A percentile compares a stretch with the other conserved stretches of the same genome.
These are phyloP conservation scores for Lutjanus erythropterus DNA, from an alignment of 2,113 vertebrate species.

Conservation along the genomic window DNA sequence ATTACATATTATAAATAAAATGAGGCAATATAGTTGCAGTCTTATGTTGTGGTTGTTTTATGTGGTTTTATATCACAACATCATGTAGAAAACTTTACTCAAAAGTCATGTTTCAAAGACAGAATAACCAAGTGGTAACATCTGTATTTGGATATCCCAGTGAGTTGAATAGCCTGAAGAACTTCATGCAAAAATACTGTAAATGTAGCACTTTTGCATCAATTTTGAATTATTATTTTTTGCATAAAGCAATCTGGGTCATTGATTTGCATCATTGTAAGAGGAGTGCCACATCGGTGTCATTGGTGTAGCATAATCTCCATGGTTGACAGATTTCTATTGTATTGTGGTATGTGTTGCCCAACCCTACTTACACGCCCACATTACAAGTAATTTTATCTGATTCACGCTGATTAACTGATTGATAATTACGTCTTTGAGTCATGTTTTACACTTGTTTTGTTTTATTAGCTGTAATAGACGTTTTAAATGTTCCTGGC, in stretches of 20 bases:
- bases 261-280: background rate
- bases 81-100: background rate
- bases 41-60: background rate
- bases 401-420: background rate
- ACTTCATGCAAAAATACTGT: background rate
- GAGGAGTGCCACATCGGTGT: no score
- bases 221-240: no score
- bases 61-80: background rate
- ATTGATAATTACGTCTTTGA: background rate
- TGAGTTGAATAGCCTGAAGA: background rate
- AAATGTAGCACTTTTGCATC: no score
- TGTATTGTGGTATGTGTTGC: background rate
- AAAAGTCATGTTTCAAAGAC: background rate
- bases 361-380: background rate
- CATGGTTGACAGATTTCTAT: background rate
- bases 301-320: background rate
- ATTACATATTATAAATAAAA: background rate
- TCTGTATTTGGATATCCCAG: background rate
- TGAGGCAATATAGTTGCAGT: background rate
- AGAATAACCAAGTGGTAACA: background rate
- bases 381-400: background rate
- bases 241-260: background rate
- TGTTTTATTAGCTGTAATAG: background rate
- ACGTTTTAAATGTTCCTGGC: no score
- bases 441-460: background rate